A percentile compares a stretch with the other conserved stretches of the same genome.
Conservation (phyloP, 2,797 vertebrate species). For the Eupleurogrammus muticus region DNA sequence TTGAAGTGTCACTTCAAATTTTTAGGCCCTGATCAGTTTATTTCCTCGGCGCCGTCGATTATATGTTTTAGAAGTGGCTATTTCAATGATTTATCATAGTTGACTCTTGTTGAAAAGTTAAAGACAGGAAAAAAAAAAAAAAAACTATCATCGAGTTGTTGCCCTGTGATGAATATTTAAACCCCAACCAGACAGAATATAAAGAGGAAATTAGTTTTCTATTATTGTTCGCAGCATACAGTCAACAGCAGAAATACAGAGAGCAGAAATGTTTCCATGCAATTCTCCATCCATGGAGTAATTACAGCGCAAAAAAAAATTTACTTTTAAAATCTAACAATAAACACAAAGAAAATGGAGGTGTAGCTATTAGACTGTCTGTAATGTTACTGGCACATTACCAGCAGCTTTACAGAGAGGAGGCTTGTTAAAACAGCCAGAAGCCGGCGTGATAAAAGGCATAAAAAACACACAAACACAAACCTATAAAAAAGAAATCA, state of each 20-base stretch:
- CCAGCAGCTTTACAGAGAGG: neutral
- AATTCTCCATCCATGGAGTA: constrained; percentile 10
- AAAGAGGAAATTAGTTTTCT: constrained; percentile 42
- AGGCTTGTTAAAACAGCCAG: neutral
- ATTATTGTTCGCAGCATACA: constrained; percentile 28
- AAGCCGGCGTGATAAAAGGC: no score
- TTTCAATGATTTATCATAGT: constrained; percentile 35
- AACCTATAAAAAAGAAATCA: neutral
- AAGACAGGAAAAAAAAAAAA: constrained; percentile 28
- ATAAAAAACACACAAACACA: no score
- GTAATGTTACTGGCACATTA: neutral
- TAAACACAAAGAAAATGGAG: neutral
- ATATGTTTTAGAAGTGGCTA: constrained; percentile 24
- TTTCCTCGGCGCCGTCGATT: constrained; percentile 21
- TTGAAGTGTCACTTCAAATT: constrained; percentile 37
- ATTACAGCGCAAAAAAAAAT: constrained; percentile 21
- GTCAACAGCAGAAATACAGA: constrained; percentile 10
- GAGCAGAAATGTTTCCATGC: constrained; percentile 1
- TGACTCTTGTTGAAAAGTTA: constrained; percentile 35
- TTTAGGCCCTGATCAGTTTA: constrained; percentile 19
- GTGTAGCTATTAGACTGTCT: neutral
- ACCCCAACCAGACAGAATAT: constrained; percentile 34
- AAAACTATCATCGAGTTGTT: constrained; percentile 29
- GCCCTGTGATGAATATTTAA: constrained; percentile 54
- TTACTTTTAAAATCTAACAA: constrained; percentile 3